Evolutionary conservation across 2,113 vertebrate species (phyloP).

Genomic region (Argyrosomus japonicus): DNA sequence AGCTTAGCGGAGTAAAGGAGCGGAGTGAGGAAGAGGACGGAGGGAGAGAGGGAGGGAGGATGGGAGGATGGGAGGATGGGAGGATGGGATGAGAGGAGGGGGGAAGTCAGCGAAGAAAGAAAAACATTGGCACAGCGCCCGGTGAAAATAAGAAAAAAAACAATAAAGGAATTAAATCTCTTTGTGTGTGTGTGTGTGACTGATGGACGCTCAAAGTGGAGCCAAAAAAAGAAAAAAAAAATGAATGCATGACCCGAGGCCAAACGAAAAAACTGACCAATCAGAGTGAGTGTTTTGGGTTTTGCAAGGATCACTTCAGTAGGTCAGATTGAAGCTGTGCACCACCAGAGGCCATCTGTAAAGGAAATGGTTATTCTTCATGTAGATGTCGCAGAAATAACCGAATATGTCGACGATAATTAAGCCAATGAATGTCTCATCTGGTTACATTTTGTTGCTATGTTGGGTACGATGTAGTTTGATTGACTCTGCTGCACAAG

Average conservation of each 20-base stretch:
- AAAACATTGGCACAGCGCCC: conserved; percentile 69
- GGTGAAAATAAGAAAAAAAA: conserved; percentile 41
- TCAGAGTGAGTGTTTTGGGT: background rate
- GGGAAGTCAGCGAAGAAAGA: conserved; percentile 64
- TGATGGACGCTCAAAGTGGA: conserved; percentile 62
- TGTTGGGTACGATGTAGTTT: background rate
- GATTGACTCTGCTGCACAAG: background rate
- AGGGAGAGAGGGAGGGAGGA: background rate
- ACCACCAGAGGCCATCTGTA: conserved; percentile 20
- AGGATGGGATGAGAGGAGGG: background rate
- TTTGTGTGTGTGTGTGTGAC: conserved; percentile 62
- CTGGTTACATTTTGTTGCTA: background rate
- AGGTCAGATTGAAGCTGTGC: conserved; percentile 34
- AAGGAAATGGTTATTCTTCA: background rate
- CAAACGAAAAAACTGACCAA: conserved; percentile 36
- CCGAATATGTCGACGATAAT: background rate
- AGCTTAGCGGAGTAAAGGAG: conserved; percentile 18
- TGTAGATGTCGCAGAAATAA: background rate
- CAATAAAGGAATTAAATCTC: conserved; percentile 49
- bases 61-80: conserved; percentile 8
- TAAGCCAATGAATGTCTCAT: background rate
- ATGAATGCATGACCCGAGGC: conserved; percentile 29
- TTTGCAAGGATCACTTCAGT: conserved; percentile 5
- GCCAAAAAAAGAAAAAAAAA: conserved; percentile 18
- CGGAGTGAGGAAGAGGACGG: conserved; percentile 18